phyloP scores from a whole-genome alignment of 2,113 vertebrate species.

The Nematolebias whitei region DNA sequence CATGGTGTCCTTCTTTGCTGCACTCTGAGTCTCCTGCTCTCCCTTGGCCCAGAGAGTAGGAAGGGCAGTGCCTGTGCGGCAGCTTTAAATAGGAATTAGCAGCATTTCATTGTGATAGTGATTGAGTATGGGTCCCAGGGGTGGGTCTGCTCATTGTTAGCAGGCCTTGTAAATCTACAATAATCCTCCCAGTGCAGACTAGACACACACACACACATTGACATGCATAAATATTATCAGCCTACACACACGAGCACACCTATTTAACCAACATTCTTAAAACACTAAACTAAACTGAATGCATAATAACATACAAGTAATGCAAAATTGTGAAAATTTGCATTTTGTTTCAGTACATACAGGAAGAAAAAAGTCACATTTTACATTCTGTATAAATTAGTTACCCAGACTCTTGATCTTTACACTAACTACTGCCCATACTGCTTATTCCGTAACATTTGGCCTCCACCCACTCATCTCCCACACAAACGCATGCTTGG shows the following conservation, averaged over 20 bases:
- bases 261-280: background rate
- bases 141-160: slow-evolving; percentile 69
- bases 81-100: slow-evolving; percentile 78
- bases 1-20: background rate
- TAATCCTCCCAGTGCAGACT: slow-evolving; percentile 68
- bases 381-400: background rate
- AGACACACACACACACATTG: slow-evolving; percentile 22
- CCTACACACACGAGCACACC: slow-evolving; percentile 9
- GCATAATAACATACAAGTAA: no score
- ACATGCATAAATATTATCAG: slow-evolving; percentile 31
- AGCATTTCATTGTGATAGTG: slow-evolving; percentile 73
- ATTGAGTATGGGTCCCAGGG: slow-evolving; percentile 71
- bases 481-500: slow-evolving; percentile 35
- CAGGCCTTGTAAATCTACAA: slow-evolving; percentile 73
- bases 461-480: slow-evolving; percentile 52
- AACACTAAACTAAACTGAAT: background rate
- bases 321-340: no score
- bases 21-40: slow-evolving; percentile 23
- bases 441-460: slow-evolving; percentile 47
- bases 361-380: background rate
- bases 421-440: slow-evolving; percentile 23
- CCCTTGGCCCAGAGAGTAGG: slow-evolving; percentile 32
- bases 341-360: no score
- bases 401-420: slow-evolving; percentile 19
- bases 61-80: slow-evolving; percentile 56